A percentile compares a stretch with the other conserved stretches of the same genome.
Conservation (phyloP, 2,888 invertebrate species). For the Heliothis peltigera region DNA sequence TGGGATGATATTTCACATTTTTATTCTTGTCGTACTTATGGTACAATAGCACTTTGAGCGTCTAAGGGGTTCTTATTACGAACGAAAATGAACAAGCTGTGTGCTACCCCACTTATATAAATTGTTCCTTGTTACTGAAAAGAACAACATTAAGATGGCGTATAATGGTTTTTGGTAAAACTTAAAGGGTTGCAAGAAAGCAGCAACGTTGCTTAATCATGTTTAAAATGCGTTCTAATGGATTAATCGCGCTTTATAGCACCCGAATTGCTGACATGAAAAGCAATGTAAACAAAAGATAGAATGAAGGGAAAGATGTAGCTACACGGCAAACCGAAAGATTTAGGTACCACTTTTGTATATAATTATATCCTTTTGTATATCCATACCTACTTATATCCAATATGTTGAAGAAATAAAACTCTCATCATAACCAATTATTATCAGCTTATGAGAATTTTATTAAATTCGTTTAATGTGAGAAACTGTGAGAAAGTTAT, state of each 20-base stretch:
- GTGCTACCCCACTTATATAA: conserved; percentile 78
- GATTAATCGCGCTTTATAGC: conserved; percentile 60
- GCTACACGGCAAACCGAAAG: conserved; percentile 5
- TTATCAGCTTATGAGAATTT: neutral
- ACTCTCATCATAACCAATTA: neutral
- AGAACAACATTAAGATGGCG: conserved; percentile 73
- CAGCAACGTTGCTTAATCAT: conserved; percentile 81
- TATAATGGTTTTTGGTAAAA: conserved; percentile 65
- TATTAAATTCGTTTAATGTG: neutral
- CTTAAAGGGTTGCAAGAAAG: conserved; percentile 74
- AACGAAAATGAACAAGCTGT: conserved; percentile 77
- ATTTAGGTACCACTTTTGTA: too few species aligned
- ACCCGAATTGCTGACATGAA: conserved; percentile 42
- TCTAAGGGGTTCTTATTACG: conserved; percentile 70
- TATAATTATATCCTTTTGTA: too few species aligned
- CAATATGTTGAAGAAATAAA: too few species aligned
- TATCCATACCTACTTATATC: too few species aligned
- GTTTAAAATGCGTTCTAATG: conserved; percentile 67
- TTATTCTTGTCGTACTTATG: conserved; percentile 56
- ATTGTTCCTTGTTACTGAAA: conserved; percentile 82
- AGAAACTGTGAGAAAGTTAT: neutral
- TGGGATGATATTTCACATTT: conserved; percentile 77
- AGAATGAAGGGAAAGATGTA: conserved; percentile 20
- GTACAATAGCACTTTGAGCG: conserved; percentile 68
- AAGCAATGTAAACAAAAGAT: conserved; percentile 47